These are phyloP conservation scores for Scaptomyza polygonia DNA, from an alignment of 2,888 invertebrate genomes.

Conservation along the genomic window DNA sequence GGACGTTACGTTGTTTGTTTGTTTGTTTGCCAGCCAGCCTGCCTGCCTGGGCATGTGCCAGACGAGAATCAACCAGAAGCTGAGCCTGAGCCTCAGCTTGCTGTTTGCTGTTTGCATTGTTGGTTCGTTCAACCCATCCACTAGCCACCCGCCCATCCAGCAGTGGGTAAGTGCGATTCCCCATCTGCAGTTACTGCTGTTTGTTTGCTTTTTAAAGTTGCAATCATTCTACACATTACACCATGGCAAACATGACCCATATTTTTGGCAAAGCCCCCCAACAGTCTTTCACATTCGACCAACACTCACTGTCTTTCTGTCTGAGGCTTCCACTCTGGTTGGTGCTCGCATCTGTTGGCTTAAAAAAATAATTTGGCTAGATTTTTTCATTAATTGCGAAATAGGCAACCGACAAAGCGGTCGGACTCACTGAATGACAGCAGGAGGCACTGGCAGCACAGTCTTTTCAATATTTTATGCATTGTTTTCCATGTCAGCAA, in stretches of 20 bases:
- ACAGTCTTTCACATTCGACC: slow-evolving; percentile 15
- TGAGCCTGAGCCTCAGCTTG: slow-evolving; percentile 35
- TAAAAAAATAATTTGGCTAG: slow-evolving; percentile 67
- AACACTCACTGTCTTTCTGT: slow-evolving; percentile 2
- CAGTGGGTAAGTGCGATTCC: slow-evolving; percentile 18
- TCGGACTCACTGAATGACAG: slow-evolving; percentile 24
- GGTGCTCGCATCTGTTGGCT: slow-evolving; percentile 52
- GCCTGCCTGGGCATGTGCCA: slow-evolving; percentile 23
- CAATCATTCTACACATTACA: slow-evolving; percentile 83
- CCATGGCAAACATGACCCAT: slow-evolving; percentile 83
- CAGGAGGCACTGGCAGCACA: slow-evolving; percentile 25
- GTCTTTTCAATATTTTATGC: slow-evolving; percentile 67
- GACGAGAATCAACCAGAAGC: neutral
- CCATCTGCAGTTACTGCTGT: slow-evolving; percentile 43
- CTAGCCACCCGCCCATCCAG: neutral
- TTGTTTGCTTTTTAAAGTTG: slow-evolving; percentile 80
- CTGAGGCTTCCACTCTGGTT: slow-evolving; percentile 3
- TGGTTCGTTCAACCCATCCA: slow-evolving; percentile 37
- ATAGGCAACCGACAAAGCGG: slow-evolving; percentile 43
- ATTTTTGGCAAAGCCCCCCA: slow-evolving; percentile 47
- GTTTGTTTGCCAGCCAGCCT: slow-evolving; percentile 24
- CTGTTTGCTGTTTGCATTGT: slow-evolving; percentile 68
- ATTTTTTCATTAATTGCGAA: slow-evolving; percentile 71
- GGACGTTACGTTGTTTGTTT: slow-evolving; percentile 60
- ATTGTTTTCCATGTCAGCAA: slow-evolving; percentile 56